Base-by-base conservation (phyloP, 2,888 invertebrate genomes). In the Sylvicola fuscatus region DNA sequence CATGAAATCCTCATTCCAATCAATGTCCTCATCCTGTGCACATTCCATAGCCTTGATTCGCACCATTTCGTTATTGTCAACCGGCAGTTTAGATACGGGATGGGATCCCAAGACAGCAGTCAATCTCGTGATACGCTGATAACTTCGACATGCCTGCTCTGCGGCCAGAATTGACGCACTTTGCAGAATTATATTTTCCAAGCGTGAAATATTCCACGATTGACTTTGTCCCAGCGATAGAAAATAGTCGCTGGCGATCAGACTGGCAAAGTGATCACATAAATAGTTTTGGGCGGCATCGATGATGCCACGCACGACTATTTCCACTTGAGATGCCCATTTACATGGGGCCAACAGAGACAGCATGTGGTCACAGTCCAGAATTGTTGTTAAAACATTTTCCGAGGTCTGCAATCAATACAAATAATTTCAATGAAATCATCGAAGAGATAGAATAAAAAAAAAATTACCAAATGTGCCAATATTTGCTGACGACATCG, bases 401-500 rank as follows among this genome's bases (percentile, higher is more conserved):
- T 86, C 82, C 3, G 73, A 65, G 13, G 74, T 71, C 76, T 76
- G 49, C 2, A 53, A 52, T 41, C 29, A 14, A 26, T 36, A 42
- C 14, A 39, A 32, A 17, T 12, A 29, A 27, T 26, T 32, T 38
- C 39, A 28, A 29, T 35, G 38, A 12, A 32, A 28, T 30, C n/a
- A n/a, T n/a, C n/a, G n/a, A n/a, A n/a, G n/a, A n/a, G n/a, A n/a
- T n/a, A n/a, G n/a, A n/a, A n/a, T n/a, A n/a, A n/a, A n/a, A n/a
- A 37, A 17, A 31, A 13, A 46, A 56, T 55, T 52, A 71, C 71
- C 66, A 86, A 68, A 50, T 83, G 78, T 1, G 80, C 72, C 10
- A 80, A 69, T 47, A 80, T 79, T 49, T 84, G 81, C 49, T 80
- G 78, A 44, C 77, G 79, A 53, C 86, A 87, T 49, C 83, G 79